These are phyloP conservation scores for Drosophila rhopaloa DNA, from an alignment of 1,140 invertebrate genomes.

Conservation along the genomic window DNA sequence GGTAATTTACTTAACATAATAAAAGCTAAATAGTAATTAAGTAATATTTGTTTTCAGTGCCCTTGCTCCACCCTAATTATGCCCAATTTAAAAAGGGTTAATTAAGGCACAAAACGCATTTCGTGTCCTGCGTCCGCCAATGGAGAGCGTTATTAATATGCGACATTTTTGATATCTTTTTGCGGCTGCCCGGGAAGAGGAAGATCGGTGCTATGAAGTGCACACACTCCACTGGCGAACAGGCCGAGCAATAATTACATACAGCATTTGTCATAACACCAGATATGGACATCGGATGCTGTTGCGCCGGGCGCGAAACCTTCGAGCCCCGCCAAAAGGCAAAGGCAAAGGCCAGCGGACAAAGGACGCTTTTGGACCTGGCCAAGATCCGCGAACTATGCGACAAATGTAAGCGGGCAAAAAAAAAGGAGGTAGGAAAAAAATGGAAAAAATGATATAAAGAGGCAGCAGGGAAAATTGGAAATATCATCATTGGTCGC, in stretches of 20 bases:
- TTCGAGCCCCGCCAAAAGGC: conserved; percentile 31
- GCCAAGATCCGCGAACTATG: conserved; percentile 62
- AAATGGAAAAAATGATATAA: conserved; percentile 40
- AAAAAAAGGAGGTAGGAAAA: conserved; percentile 9
- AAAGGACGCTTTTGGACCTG: conserved; percentile 24
- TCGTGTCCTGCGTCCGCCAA: conserved; percentile 38
- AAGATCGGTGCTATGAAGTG: conserved; percentile 34
- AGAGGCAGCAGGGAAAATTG: conserved; percentile 56
- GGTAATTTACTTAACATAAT: too few relatives aligned
- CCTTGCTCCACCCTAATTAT: conserved; percentile 65
- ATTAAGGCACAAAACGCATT: conserved; percentile 81
- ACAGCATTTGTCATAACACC: conserved; percentile 84
- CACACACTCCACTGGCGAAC: conserved; percentile 35
- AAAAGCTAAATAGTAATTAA: too few relatives aligned
- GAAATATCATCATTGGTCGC: conserved; percentile 75
- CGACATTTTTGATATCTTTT: conserved; percentile 82
- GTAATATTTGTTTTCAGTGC: conserved; percentile 51
- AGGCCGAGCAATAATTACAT: conserved; percentile 80
- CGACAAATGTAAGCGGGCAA: conserved; percentile 69
- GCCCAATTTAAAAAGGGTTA: conserved; percentile 84
- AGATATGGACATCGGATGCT: conserved; percentile 78
- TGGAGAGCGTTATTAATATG: conserved; percentile 79
- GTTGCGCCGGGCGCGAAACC: conserved; percentile 56
- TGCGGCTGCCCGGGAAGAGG: conserved; percentile 28
- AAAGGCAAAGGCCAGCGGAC: conserved; percentile 8